A percentile compares a stretch with the other conserved stretches of the same genome.
phyloP scores from a whole-genome alignment of 2,797 vertebrate species.

The Neomorphus geoffroyi region DNA sequence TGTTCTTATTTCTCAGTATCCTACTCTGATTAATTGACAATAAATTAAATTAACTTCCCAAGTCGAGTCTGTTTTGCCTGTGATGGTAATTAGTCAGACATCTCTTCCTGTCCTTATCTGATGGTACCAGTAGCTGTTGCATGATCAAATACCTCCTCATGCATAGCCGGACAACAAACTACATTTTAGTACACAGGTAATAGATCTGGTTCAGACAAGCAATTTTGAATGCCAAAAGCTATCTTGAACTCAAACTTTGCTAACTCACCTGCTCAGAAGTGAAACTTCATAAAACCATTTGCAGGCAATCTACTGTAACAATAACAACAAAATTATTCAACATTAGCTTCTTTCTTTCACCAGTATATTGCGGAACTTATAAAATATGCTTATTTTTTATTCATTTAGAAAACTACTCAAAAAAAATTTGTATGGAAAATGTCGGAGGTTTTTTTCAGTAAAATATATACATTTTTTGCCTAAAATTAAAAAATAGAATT shows the following conservation, averaged over 20 bases:
- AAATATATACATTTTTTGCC: not conserved
- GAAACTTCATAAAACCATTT: not conserved
- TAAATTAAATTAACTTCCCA: not conserved
- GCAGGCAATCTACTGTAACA: not conserved
- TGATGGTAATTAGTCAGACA: not conserved
- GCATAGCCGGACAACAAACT: not conserved
- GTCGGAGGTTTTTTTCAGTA: not conserved
- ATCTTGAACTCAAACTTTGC: not conserved
- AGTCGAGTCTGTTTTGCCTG: not conserved
- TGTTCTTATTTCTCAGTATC: not conserved
- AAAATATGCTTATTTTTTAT: not conserved
- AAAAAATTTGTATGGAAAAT: not conserved
- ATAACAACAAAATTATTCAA: not conserved
- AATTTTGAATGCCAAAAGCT: not conserved
- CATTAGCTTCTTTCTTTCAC: not conserved
- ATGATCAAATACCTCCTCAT: not conserved
- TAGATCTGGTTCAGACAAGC: not conserved
- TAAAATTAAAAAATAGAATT: not conserved
- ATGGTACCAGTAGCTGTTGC: not conserved
- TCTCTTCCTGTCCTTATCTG: not conserved
- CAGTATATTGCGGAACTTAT: not conserved
- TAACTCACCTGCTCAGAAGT: not conserved
- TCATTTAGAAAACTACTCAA: not conserved
- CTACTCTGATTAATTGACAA: not conserved
- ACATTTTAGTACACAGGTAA: no score